Evolutionary conservation across 92 coral and sea anemone genomes (phyloP), one percentile per base, ranked within the genome.

Genomic region (Porites rus): DNA sequence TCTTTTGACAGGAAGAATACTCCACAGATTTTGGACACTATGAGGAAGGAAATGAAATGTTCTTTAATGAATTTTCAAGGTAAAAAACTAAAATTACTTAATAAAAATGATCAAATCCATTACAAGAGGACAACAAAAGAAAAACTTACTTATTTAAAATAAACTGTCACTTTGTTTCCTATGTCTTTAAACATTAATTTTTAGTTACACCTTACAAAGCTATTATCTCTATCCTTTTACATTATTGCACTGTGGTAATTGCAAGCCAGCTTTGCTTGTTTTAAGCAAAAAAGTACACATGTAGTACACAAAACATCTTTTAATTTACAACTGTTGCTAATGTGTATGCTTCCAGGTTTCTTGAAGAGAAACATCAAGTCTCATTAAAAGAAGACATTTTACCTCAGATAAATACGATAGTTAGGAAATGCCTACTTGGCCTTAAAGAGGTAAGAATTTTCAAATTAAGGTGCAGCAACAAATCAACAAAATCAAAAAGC

Each of bases 11-110:
- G 97, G 92, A 94, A 31, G 91, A 88, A 76, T 74, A 86, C 50
- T 94, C 97, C 19, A 69, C 77, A 28, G 76, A 94, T 87, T 94
- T 94, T 76, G 95, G 97, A 51, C 85, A 89, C 61, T 94, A 83
- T 74, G 97, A 94, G 80, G 92, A 89, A 20, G 97, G 97, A 75
- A 94, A 94, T 88, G 97, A 94, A 76, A 89, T 94, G 93, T 94
- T 94, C 78, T 94, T 86, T 53, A 66, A 65, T 50, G 91, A 91
- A 0, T 94, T 94, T 84, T 69, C 92, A 59, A 84, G 93, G 97
- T 94, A 11, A 74, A 88, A 25, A 6, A 21, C 16, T 13, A 10
- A 31, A 11, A 31, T 10, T 22, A 1, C 20, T 31, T 28, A 16
- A 31, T 25, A 19, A 69, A 7, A 13, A 71, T 10, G 13, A 54